Evolutionary conservation across 2,113 vertebrate genomes (phyloP).

Genomic region (Notarius lentiginosus): DNA sequence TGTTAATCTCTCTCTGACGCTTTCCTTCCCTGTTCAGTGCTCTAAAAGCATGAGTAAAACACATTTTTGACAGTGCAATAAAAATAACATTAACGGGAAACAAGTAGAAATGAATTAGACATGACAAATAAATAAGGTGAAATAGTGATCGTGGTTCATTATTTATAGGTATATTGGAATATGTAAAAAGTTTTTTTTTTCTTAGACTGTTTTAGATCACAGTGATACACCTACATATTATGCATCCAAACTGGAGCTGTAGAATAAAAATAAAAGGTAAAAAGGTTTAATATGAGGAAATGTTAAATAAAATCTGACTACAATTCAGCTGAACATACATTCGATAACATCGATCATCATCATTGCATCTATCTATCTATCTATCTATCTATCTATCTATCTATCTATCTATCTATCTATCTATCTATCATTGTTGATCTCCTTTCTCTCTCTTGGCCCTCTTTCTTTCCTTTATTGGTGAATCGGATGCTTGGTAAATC

Average conservation of each 20-base stretch:
- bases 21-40: slow-evolving; percentile 9
- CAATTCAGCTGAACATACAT: neutral
- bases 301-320: neutral
- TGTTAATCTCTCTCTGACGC: slow-evolving; percentile 13
- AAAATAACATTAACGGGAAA: slow-evolving; percentile 15
- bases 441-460: neutral
- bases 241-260: neutral
- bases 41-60: slow-evolving; percentile 11
- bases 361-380: neutral
- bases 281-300: neutral
- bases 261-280: neutral
- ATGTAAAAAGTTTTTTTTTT: neutral
- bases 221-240: neutral
- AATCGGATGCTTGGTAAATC: slow-evolving; percentile 47
- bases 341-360: neutral
- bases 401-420: slow-evolving; percentile 11
- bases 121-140: slow-evolving; percentile 6
- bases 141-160: neutral
- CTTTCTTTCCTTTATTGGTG: slow-evolving; percentile 26
- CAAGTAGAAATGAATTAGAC: slow-evolving; percentile 18
- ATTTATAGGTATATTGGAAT: neutral
- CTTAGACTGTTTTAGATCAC: neutral
- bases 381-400: slow-evolving; percentile 13
- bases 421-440: neutral
- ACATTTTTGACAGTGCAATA: slow-evolving; percentile 15